These are phyloP conservation scores for Teleogryllus occipitalis DNA, from an alignment of 1,140 invertebrate genomes.

Conservation along the genomic window DNA sequence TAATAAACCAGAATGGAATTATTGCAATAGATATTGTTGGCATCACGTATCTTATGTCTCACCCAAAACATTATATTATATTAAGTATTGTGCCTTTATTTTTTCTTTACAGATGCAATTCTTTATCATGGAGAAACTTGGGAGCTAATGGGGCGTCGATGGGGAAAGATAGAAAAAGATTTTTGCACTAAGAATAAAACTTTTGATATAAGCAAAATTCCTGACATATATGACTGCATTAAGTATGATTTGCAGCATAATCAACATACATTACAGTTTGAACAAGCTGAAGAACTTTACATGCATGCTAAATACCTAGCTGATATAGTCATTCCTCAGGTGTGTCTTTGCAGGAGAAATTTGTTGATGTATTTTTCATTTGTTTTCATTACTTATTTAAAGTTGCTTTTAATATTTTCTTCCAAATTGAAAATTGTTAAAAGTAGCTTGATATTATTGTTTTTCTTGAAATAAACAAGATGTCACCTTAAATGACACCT, in stretches of 20 bases:
- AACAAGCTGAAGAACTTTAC: slow-evolving; percentile 90
- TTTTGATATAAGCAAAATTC: slow-evolving; percentile 98
- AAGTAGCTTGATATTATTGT: no score
- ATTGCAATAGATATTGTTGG: not conserved
- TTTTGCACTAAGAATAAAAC: slow-evolving; percentile 86
- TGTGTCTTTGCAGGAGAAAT: slow-evolving; percentile 33
- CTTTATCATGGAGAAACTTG: slow-evolving; percentile 98
- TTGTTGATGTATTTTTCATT: not conserved
- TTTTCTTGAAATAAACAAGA: no score
- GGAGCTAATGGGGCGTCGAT: slow-evolving; percentile 95
- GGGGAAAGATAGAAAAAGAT: slow-evolving; percentile 98
- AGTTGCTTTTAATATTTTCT: not conserved
- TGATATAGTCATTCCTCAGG: slow-evolving; percentile 97
- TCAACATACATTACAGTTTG: slow-evolving; percentile 87
- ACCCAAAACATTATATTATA: not conserved
- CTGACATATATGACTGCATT: slow-evolving; percentile 99
- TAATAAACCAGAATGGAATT: no score
- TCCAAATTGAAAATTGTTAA: slow-evolving; percentile 7
- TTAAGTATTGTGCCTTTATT: not conserved
- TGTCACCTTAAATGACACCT: no score
- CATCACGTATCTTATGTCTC: not conserved
- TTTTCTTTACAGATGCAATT: slow-evolving; percentile 58
- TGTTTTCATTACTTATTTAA: no score
- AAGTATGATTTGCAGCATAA: slow-evolving; percentile 99
- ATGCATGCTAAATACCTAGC: slow-evolving; percentile 91